Base-by-base conservation (phyloP, 2,113 vertebrate species). In the Vicugna pacos region DNA sequence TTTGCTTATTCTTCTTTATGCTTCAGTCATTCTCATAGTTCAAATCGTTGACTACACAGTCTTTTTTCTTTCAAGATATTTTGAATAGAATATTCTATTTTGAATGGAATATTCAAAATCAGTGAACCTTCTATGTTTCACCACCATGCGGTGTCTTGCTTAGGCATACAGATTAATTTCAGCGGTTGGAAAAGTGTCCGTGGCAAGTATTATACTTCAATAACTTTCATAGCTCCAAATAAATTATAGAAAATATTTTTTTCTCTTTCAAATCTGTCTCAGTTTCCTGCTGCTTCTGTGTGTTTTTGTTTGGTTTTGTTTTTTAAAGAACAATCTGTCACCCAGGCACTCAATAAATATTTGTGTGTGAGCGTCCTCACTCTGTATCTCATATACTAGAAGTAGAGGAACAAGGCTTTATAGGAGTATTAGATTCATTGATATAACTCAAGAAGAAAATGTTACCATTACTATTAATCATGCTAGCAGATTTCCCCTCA, bases 161-260 rank as follows among this genome's bases (percentile, higher is more conserved):
- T 89, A 64, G 86, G 94, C 94, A 96, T 97, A 97, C 97, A 88
- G 96, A 67, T 97, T 97, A 97, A 98, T 98, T 97, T 89, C 87
- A 97, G 72, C 58, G 58, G 20, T 64, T 97, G 77, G 89, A 92
- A 80, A 95, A 97, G 75, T 95, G 72, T 98, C 97, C 28, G 14
- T 62, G 82, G 86, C 65, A 77, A 97, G 69, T 93, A 97, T 94
- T 96, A 92, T 35, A 95, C 89, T 79, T 98, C 92, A 95, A 52
- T 97, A 88, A 64, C 48, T 96, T 96, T 95, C 65, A 95, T 88
- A 80, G 58, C 38, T 85, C 50, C 84, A 96, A 96, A 97, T 97
- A 96, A 90, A 62, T 16, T 87, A 17, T 48, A 84, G 48, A 96
- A 93, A 96, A 76, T 0, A 86, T 35, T 92, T 52, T 20, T 92